Evolutionary conservation across 2,113 vertebrate genomes (phyloP).

Genomic region (Tauraco erythrolophus): DNA sequence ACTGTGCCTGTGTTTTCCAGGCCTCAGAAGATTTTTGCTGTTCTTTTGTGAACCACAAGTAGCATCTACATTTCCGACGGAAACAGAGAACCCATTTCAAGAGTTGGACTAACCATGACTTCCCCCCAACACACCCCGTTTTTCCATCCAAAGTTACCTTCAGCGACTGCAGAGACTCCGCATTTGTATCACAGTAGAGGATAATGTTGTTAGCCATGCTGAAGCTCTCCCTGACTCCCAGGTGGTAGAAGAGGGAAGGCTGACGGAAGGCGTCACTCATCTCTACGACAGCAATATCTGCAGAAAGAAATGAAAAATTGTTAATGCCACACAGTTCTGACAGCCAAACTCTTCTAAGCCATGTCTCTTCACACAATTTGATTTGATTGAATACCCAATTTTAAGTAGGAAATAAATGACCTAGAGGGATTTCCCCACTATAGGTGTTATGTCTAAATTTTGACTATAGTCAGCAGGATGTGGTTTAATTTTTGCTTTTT

Average conservation of each 20-base stretch:
- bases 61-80: neutral
- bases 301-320: constrained; percentile 21
- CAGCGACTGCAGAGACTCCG: constrained; percentile 91
- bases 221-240: constrained; percentile 97
- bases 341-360: neutral
- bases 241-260: constrained; percentile 96
- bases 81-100: neutral
- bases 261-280: constrained; percentile 99
- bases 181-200: constrained; percentile 94
- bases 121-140: neutral
- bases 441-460: neutral
- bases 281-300: constrained; percentile 97
- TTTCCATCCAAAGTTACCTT: constrained; percentile 81
- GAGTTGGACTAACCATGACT: neutral
- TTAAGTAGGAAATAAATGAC: constrained; percentile 20
- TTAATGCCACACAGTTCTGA: neutral
- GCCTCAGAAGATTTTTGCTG: neutral
- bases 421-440: constrained; percentile 44
- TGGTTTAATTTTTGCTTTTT: neutral
- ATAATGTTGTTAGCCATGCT: constrained; percentile 99
- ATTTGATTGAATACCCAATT: neutral
- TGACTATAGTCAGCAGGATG: constrained; percentile 11
- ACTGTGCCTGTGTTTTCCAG: neutral
- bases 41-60: neutral
- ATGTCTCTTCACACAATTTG: neutral